These are phyloP conservation scores for Sphaerodactylus townsendi DNA, from an alignment of 2,113 vertebrate species.

Conservation along the genomic window DNA sequence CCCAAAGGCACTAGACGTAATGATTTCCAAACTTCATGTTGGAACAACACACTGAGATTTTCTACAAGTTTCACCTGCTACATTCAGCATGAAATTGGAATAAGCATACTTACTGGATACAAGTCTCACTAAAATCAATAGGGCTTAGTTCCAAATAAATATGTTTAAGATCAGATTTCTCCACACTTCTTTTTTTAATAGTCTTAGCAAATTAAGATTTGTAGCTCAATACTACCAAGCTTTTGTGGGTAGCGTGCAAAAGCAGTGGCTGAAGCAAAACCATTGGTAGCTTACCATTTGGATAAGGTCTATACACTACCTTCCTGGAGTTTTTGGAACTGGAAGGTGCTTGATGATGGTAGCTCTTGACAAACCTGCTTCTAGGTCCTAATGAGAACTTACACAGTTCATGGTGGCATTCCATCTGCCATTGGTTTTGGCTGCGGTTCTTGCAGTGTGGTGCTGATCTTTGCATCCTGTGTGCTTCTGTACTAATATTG, in stretches of 20 bases:
- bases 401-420: neutral
- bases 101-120: neutral
- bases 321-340: neutral
- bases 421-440: neutral
- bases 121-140: neutral
- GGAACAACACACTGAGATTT: constrained; percentile 24
- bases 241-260: neutral
- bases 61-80: constrained; percentile 4
- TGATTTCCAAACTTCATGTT: neutral
- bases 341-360: neutral
- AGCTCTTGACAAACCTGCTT: neutral
- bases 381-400: neutral
- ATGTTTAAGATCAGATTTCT: neutral
- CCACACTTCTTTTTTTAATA: neutral
- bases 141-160: constrained; percentile 10
- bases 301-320: neutral
- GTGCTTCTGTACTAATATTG: neutral
- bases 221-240: neutral
- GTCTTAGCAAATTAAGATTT: neutral
- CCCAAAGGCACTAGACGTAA: neutral
- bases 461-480: no score
- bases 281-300: neutral
- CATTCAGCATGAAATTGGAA: constrained; percentile 16
- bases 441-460: neutral
- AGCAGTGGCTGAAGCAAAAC: neutral